phyloP scores from a whole-genome alignment of 1,140 invertebrate genomes.

The Spodoptera frugiperda region DNA sequence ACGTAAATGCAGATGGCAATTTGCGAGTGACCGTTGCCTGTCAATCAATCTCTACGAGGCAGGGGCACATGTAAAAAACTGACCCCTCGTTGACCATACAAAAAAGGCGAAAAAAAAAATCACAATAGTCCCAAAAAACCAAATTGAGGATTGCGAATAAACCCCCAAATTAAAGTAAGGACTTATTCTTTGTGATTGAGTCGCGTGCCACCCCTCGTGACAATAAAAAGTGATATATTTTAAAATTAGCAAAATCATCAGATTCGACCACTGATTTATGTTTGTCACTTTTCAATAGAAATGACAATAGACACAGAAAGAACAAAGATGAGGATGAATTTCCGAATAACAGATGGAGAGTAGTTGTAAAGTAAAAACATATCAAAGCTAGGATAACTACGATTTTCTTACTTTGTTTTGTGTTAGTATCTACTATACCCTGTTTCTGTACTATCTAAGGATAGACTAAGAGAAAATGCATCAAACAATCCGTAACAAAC shows the following conservation, averaged over 20 bases:
- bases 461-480: no score
- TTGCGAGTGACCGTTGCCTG: conserved; percentile 80
- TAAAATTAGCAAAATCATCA: conserved; percentile 52
- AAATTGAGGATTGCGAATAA: conserved; percentile 66
- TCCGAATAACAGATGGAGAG: no score
- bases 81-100: conserved; percentile 82
- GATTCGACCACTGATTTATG: conserved; percentile 47
- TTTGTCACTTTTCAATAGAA: background rate
- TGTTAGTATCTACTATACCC: no score
- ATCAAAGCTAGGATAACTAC: no score
- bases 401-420: no score
- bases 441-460: no score
- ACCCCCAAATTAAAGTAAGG: conserved; percentile 74
- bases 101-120: conserved; percentile 69
- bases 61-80: conserved; percentile 70
- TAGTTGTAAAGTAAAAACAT: no score
- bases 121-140: conserved; percentile 73
- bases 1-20: conserved; percentile 60
- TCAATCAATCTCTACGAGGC: conserved; percentile 78
- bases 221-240: conserved; percentile 55
- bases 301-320: no score
- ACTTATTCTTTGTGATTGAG: conserved; percentile 63
- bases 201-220: conserved; percentile 65
- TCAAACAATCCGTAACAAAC: no score
- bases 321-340: no score